phyloP scores from a whole-genome alignment of 2,113 vertebrate species.

The Calidris pugnax region DNA sequence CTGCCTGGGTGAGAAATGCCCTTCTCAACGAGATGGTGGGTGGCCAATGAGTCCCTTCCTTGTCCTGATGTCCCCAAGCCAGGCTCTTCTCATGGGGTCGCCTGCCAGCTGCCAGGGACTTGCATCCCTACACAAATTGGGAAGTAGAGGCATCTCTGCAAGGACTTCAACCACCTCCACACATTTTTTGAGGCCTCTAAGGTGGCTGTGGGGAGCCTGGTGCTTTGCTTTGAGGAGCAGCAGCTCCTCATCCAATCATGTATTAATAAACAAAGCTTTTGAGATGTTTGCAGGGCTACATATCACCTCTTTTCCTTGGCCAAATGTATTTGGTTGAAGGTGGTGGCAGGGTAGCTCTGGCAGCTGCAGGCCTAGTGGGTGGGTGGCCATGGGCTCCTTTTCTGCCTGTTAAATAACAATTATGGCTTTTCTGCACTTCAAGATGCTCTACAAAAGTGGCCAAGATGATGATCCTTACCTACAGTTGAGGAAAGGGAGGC shows the following conservation, averaged over 20 bases:
- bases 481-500: neutral
- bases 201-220: neutral
- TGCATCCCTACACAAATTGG: rapidly evolving
- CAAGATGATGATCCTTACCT: neutral
- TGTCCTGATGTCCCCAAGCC: neutral
- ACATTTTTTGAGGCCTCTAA: neutral
- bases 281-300: neutral
- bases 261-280: neutral
- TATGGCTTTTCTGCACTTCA: neutral
- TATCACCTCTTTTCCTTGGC: neutral
- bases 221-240: neutral
- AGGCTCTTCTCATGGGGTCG: neutral
- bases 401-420: neutral
- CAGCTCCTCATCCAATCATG: neutral
- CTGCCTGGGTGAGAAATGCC: neutral
- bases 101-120: too few species aligned
- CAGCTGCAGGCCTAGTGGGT: neutral
- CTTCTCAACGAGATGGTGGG: neutral
- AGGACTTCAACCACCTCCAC: neutral
- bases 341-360: neutral
- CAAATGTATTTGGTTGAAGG: neutral
- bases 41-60: neutral
- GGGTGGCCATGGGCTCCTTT: neutral
- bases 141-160: neutral
- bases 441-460: neutral